phyloP scores from a whole-genome alignment of 2,113 vertebrate genomes.

The Alaudala cheleensis region DNA sequence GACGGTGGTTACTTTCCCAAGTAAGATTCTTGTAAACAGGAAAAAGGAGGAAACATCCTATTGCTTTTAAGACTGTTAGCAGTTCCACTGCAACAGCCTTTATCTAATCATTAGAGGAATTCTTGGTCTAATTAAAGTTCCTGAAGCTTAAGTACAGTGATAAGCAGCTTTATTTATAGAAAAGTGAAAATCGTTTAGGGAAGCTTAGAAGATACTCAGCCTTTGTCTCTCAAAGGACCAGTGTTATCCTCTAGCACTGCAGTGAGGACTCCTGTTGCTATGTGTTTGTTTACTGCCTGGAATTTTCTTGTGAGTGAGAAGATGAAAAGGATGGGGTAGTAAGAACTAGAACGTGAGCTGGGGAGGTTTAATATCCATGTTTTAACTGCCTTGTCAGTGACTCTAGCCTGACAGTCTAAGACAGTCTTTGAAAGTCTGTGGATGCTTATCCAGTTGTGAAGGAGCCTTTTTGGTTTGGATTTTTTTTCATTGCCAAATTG shows the following conservation, averaged over 20 bases:
- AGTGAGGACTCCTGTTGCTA: neutral
- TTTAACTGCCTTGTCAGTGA: neutral
- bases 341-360: neutral
- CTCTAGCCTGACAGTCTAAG: neutral
- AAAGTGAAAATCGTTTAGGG: constrained; percentile 22
- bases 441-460: neutral
- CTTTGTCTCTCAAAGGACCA: neutral
- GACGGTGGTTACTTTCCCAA: neutral
- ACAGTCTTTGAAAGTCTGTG: neutral
- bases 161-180: constrained; percentile 62
- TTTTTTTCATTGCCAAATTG: neutral
- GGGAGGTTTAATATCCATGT: rapidly evolving
- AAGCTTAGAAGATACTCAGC: neutral
- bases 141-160: constrained; percentile 38
- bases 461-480: neutral
- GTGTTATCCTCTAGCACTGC: neutral
- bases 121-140: constrained; percentile 52
- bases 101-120: constrained; percentile 63
- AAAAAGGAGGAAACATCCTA: neutral
- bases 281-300: neutral
- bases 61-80: neutral
- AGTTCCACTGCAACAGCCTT: neutral
- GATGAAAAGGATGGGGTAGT: neutral
- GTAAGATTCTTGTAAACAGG: neutral
- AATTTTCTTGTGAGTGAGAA: neutral